Evolutionary conservation across 1,140 invertebrate genomes (phyloP), one percentile per base, ranked within the genome.

Genomic region (Belonocnema kinseyi): DNA sequence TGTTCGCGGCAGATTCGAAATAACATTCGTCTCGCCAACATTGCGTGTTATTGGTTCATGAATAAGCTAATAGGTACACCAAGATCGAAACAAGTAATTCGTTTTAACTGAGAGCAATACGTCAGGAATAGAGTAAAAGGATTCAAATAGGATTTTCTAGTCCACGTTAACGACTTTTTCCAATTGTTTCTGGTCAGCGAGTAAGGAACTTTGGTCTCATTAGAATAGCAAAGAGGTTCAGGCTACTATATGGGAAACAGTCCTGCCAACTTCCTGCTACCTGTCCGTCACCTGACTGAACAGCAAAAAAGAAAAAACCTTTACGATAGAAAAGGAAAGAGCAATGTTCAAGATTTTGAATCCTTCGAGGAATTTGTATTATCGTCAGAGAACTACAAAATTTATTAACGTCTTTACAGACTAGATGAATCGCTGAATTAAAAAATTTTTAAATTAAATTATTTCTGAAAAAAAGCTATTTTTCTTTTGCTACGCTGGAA

Each of bases 11-110:
- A 66, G 61, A 78, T 58, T 52, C 73, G 50, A 50, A 72, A 71
- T 73, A 70, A 78, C 77, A 75, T 76, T 80, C 77, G 83, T 80
- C 81, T 84, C 74, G 73, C 76, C 80, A 82, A 77, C 83, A 80
- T 83, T 81, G 80, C 80, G 80, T 85, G 82, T 83, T 85, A 85
- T 85, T 85, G 83, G 83, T 83, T 83, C 83, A 85, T 85, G 83
- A 85, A 85, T 85, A 85, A 82, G 82, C 80, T 85, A 83, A 85
- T 83, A 77, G 79, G 78, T 66, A 16, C 54, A 50, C 76, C 78
- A 81, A 78, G 78, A 82, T 77, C 78, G 80, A 77, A 85, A 82
- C 79, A 72, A 81, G 77, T 83, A 80, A 80, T 80, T 80, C 79
- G 80, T 78, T 82, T 83, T 77, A 46, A 74, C 79, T 73, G 73